Evolutionary conservation across 2,113 vertebrate species (phyloP).

Genomic region (Crotalus helleri): DNA sequence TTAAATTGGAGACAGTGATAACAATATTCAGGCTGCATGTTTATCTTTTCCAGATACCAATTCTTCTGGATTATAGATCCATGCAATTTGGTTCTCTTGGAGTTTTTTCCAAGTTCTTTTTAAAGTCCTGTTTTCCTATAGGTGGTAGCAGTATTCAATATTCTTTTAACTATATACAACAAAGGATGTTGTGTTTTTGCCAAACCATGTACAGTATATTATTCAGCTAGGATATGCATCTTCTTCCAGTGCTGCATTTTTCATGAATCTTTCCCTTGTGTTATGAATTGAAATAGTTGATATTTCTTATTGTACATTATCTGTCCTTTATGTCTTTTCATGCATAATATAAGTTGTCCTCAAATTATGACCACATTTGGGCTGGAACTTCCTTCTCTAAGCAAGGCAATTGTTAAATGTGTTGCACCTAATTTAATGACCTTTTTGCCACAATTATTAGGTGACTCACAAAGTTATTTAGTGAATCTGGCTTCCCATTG

Average conservation of each 20-base stretch:
- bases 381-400: background rate
- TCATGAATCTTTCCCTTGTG: background rate
- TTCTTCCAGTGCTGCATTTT: background rate
- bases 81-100: background rate
- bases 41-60: background rate
- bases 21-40: background rate
- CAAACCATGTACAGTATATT: background rate
- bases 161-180: background rate
- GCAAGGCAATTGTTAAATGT: background rate
- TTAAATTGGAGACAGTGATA: background rate
- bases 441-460: background rate
- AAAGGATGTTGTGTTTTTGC: background rate
- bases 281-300: background rate
- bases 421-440: background rate
- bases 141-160: background rate
- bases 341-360: background rate
- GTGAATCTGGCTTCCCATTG: background rate
- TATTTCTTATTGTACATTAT: background rate
- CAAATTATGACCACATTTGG: background rate
- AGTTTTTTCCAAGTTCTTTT: background rate
- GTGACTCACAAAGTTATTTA: background rate
- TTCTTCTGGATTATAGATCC: background rate
- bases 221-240: background rate
- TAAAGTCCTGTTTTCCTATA: background rate
- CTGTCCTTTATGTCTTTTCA: background rate